A percentile compares a stretch with the other conserved stretches of the same genome.
phyloP scores from a whole-genome alignment of 64 coral and sea anemone species.

The Pocillopora damicornis region DNA sequence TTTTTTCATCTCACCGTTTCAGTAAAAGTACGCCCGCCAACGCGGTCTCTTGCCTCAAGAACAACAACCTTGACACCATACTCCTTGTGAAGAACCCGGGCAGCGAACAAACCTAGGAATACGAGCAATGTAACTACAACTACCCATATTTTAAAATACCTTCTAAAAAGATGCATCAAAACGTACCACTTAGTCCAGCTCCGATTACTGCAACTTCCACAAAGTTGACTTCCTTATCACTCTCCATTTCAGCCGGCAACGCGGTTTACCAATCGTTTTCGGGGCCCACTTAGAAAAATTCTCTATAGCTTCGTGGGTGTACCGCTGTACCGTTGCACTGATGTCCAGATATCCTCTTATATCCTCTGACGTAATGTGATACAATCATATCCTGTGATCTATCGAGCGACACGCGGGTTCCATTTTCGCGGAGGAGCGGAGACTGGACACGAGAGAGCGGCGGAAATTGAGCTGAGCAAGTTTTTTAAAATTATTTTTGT shows the following conservation, averaged over 20 bases:
- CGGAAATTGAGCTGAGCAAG: too few relatives aligned
- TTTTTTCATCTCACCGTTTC: slow-evolving; percentile 7
- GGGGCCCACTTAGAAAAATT: too few relatives aligned
- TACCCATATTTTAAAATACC: background rate
- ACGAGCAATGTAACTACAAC: background rate
- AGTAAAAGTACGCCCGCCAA: slow-evolving; percentile 62
- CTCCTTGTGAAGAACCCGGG: slow-evolving; percentile 39
- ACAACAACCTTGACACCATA: slow-evolving; percentile 47
- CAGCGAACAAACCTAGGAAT: slow-evolving; percentile 48
- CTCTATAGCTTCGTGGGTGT: too few relatives aligned
- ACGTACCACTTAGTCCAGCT: slow-evolving; percentile 54
- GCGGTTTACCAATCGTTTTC: background rate
- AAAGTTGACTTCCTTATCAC: background rate
- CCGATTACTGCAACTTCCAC: slow-evolving; percentile 31
- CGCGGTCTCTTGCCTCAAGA: slow-evolving; percentile 62
- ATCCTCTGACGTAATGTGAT: too few relatives aligned
- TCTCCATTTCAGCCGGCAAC: background rate
- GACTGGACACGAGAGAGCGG: too few relatives aligned
- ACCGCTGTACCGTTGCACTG: too few relatives aligned
- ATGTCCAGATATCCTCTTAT: too few relatives aligned
- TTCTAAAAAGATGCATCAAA: background rate
- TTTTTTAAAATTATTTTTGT: too few relatives aligned
- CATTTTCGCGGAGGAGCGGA: too few relatives aligned
- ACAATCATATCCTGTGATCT: too few relatives aligned
- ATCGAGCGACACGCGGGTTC: too few relatives aligned